Evolutionary conservation across 2,797 vertebrate species (phyloP), one percentile per base, ranked within the genome.

Genomic region (Diplodus sargus): DNA sequence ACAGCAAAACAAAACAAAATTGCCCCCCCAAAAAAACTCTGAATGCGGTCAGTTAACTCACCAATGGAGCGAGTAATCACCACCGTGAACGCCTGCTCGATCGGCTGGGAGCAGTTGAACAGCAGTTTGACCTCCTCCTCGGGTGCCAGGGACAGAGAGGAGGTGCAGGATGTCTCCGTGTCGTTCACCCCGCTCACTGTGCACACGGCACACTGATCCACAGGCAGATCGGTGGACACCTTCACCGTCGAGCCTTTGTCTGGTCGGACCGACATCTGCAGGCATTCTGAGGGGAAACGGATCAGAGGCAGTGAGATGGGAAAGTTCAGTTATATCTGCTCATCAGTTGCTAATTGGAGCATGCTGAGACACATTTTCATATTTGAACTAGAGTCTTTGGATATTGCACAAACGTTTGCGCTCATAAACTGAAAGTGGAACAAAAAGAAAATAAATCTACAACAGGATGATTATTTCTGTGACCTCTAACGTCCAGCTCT

Each of bases 191-290:
- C 87, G 18, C 76, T 59, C 70, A 92, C 43, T 0, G 22, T 62
- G 39, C 94, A 94, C 17, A 95, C 87, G 1, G 62, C n/a, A 28
- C 94, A 94, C 6, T 73, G 53, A 48, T 69, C 79, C 47, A 3
- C 0, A 14, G 88, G 67, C 61, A 58, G 72, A 48, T 5, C 3
- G 0, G 76, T 71, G 77, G 87, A 87, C 72, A 94, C 84, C 0
- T 52, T 89, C 72, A 94, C 90, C 0, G 45, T 54, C 1, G 75
- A 87, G 25, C 68, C 90, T 58, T 71, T 72, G 66, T 87, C 74
- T 3, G 93, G 87, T 42, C 10, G 76, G 22, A 92, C 83, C 1
- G 34, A 30, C 22, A 48, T 85, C 76, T 83, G 61, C 2, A 86
- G 57, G 76, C 81, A 84, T 59, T 84, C 94, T 94, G 89, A 57